Base-by-base conservation (phyloP, 2,113 vertebrate species). In the Ahaetulla prasina region DNA sequence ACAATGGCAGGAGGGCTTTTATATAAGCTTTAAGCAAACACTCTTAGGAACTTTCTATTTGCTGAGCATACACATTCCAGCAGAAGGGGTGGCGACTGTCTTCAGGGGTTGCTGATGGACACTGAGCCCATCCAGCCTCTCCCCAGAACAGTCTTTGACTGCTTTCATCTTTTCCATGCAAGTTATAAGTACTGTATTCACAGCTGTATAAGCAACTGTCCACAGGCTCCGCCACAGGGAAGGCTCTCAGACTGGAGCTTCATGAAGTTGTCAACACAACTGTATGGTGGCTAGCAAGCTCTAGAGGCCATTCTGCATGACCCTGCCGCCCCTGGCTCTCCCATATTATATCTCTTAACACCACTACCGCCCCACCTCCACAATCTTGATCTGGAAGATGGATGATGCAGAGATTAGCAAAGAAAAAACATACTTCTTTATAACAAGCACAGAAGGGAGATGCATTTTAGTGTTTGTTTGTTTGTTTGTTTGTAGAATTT, bases 11-110 rank as follows among this genome's bases (percentile, higher is more conserved):
- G 47, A 52, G 22, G 45, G 47, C n/a, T 87, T 92, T 90, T 89
- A 63, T 86, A 90, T 60, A 57, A 90, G 88, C 88, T 92, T 84
- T 90, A 89, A 90, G 88, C 88, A 90, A 92, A 92, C 88, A 92
- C 45, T 25, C 43, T 63, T 52, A 43, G 74, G 92, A 63, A 92
- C 22, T 54, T 50, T 60, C 43, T 92, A 55, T 90, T 92, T 92
- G 92, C 92, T 90, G 74, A 92, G 88, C 54, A 92, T 52, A 90
- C 88, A 92, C 22, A 43, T 88, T 20, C 45, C 92, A 92, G 68
- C 12, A 6, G 68, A 92, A 89, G 7, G 7, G 68, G 30, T 57
- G 54, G 60, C 8, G 2, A 14, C 54, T 92, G n/a, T 68, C 89
- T 92, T 35, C 54, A 92, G 53, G 85, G 88, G 60, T 63, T 60